A percentile compares a stretch with the other conserved stretches of the same genome.
These are phyloP conservation scores for Ichneumoninae sp. DNA, from an alignment of 2,888 invertebrate species.

Conservation along the genomic window DNA sequence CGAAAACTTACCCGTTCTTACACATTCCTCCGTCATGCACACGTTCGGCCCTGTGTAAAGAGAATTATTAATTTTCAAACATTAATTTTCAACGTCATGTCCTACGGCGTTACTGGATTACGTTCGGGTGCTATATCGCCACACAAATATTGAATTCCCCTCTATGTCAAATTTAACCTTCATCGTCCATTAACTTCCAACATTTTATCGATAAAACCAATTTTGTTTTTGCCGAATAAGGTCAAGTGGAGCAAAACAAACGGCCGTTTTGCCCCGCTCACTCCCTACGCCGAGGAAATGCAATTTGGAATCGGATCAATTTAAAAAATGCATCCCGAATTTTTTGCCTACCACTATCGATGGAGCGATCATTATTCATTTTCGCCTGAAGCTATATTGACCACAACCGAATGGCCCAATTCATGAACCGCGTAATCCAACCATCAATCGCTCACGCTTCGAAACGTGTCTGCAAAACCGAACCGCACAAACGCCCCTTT, in stretches of 20 bases:
- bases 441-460: not conserved
- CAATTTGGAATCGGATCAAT: not conserved
- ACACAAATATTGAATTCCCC: not conserved
- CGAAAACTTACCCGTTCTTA: constrained; percentile 86
- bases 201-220: not conserved
- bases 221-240: not conserved
- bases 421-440: not conserved
- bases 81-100: not conserved
- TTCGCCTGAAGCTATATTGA: not conserved
- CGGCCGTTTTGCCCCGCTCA: not conserved
- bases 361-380: not conserved
- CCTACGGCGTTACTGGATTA: not conserved
- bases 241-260: not conserved
- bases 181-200: not conserved
- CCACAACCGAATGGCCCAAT: not conserved
- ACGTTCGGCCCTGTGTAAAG: constrained; percentile 79
- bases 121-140: not conserved
- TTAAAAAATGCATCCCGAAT: not conserved
- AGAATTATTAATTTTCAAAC: constrained; percentile 19
- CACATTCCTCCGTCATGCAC: constrained; percentile 88
- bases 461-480: not conserved
- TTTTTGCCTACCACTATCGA: not conserved
- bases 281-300: not conserved
- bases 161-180: not conserved
- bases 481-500: not conserved